phyloP scores from a whole-genome alignment of 1,140 invertebrate species.

The Bombus sibiricus region DNA sequence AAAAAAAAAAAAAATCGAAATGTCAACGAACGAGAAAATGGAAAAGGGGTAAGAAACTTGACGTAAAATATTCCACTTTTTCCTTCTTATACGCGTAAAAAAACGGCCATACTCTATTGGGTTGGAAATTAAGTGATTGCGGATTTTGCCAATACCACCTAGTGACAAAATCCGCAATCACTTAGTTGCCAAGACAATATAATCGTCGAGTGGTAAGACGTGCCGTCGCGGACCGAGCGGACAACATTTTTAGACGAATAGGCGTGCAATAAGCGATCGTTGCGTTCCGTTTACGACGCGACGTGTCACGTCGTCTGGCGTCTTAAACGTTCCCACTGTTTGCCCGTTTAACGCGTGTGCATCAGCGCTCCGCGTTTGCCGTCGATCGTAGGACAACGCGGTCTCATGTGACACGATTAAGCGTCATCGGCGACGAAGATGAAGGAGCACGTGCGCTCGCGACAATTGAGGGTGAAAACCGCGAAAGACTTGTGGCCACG shows the following conservation, averaged over 20 bases:
- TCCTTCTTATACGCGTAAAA: no score
- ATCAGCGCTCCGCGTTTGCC: not conserved
- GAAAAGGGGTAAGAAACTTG: no score
- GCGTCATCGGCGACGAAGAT: not conserved
- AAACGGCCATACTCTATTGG: no score
- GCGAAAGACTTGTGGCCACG: conserved; percentile 3
- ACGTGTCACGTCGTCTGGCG: not conserved
- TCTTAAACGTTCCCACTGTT: conserved; percentile 5
- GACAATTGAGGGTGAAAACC: conserved; percentile 43
- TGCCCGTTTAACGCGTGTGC: not conserved
- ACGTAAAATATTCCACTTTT: no score
- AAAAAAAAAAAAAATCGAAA: not conserved
- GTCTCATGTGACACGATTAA: conserved; percentile 30
- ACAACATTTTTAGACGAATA: conserved; percentile 20
- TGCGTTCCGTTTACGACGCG: not conserved
- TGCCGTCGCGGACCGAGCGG: not conserved
- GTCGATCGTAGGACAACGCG: not conserved
- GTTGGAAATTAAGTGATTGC: no score
- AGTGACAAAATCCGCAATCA: no score
- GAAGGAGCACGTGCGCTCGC: not conserved
- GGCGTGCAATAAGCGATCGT: no score
- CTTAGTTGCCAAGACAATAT: no score
- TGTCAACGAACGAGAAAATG: not conserved
- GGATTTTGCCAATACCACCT: no score
- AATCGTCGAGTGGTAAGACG: not conserved